Conservation (phyloP, 2,797 vertebrate species). For the Etheostoma perlongum region DNA sequence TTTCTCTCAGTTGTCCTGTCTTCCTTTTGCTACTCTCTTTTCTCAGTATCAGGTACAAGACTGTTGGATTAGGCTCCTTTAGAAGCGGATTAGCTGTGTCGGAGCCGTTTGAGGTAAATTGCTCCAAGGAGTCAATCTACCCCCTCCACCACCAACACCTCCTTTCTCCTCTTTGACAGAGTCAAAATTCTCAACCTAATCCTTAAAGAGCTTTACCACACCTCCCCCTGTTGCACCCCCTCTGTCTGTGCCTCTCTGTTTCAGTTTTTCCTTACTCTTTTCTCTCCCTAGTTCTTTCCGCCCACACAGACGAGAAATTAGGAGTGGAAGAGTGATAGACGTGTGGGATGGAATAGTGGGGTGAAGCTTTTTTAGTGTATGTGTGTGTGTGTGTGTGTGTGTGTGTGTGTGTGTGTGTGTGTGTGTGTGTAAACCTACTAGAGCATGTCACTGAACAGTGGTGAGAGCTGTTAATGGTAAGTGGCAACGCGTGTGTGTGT, state of each 20-base stretch:
- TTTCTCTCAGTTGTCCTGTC: constrained; percentile 36
- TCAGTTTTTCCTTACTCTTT: constrained; percentile 27
- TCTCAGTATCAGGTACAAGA: constrained; percentile 84
- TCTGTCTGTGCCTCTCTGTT: constrained; percentile 37
- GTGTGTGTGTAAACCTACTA: constrained; percentile 52
- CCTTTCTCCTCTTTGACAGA: constrained; percentile 67
- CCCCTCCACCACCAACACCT: constrained; percentile 39
- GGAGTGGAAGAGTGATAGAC: constrained; percentile 39
- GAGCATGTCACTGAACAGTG: constrained; percentile 53
- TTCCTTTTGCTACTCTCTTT: constrained; percentile 55
- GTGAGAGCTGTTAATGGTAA: constrained; percentile 50
- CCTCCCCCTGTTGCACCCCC: constrained; percentile 51
- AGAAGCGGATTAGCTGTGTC: constrained; percentile 87
- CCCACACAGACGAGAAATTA: constrained; percentile 52
- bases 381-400: constrained; percentile 15
- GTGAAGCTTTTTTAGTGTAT: background rate
- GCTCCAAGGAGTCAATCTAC: constrained; percentile 80
- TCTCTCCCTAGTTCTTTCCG: constrained; percentile 30
- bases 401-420: constrained; percentile 12
- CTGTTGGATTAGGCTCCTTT: constrained; percentile 87
- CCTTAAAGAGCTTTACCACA: constrained; percentile 80
- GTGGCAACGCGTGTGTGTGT: constrained; percentile 42
- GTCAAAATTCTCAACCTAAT: constrained; percentile 85
- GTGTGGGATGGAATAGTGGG: constrained; percentile 5
- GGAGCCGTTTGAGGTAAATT: constrained; percentile 87